These are phyloP conservation scores for Mionectes macconnelli DNA, from an alignment of 2,113 vertebrate genomes.

Conservation along the genomic window DNA sequence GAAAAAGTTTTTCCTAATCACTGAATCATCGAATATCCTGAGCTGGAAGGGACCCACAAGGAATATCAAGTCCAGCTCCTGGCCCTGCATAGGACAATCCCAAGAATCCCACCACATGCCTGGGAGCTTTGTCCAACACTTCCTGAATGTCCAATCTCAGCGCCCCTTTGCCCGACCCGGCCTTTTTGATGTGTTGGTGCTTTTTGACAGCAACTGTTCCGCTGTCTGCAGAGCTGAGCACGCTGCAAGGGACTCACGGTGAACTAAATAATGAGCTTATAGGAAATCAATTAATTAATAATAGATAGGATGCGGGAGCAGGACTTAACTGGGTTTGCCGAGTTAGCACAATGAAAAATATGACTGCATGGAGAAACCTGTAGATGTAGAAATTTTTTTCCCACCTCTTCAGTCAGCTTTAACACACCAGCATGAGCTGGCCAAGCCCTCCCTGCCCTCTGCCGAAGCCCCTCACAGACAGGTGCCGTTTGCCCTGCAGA, in stretches of 20 bases:
- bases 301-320: background rate
- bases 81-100: background rate
- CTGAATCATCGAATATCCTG: background rate
- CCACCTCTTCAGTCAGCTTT: background rate
- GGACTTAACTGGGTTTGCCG: background rate
- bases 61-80: rapidly evolving
- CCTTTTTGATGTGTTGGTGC: rapidly evolving
- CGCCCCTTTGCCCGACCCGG: background rate
- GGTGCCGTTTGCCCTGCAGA: background rate
- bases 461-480: background rate
- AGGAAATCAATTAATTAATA: constrained; percentile 54
- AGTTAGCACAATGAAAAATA: background rate
- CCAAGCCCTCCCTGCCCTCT: background rate
- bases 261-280: background rate
- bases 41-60: background rate
- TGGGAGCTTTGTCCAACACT: background rate
- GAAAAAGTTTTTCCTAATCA: background rate
- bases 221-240: background rate
- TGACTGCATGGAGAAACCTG: background rate
- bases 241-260: background rate
- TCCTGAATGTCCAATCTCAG: background rate
- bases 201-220: background rate
- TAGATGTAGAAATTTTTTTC: background rate
- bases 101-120: background rate
- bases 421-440: rapidly evolving